Evolutionary conservation across 2,888 invertebrate genomes (phyloP).

Genomic region (Callyntrura guangdongensis): DNA sequence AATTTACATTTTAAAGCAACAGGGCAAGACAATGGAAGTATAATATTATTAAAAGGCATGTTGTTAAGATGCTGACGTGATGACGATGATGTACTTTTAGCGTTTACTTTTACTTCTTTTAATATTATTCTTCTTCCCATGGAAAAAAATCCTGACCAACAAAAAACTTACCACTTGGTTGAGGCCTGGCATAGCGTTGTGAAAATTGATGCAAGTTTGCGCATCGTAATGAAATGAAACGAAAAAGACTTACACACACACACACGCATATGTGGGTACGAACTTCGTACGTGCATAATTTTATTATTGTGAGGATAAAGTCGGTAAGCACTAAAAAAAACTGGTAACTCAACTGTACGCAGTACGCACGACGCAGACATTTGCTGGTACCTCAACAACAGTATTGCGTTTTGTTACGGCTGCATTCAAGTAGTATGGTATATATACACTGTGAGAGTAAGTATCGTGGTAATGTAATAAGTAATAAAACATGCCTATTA

Average conservation of each 20-base stretch:
- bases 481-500: neutral
- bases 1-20: no score
- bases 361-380: no score
- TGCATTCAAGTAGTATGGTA: no score
- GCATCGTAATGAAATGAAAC: slow-evolving; percentile 1
- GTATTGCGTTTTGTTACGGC: no score
- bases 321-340: neutral
- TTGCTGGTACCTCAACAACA: no score
- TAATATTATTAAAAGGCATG: neutral
- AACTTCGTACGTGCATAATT: neutral
- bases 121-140: neutral
- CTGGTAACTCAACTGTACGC: no score
- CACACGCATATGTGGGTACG: no score
- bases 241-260: neutral
- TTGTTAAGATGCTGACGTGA: neutral
- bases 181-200: slow-evolving; percentile 27
- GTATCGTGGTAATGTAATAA: neutral
- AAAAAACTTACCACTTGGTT: slow-evolving; percentile 69
- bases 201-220: slow-evolving; percentile 56
- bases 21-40: neutral
- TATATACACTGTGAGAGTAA: no score
- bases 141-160: slow-evolving; percentile 74
- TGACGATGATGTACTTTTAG: neutral
- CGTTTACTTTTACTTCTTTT: slow-evolving; percentile 22
- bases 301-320: neutral